These are phyloP conservation scores for Mystacides longicornis DNA, from an alignment of 2,888 invertebrate genomes.

Conservation along the genomic window DNA sequence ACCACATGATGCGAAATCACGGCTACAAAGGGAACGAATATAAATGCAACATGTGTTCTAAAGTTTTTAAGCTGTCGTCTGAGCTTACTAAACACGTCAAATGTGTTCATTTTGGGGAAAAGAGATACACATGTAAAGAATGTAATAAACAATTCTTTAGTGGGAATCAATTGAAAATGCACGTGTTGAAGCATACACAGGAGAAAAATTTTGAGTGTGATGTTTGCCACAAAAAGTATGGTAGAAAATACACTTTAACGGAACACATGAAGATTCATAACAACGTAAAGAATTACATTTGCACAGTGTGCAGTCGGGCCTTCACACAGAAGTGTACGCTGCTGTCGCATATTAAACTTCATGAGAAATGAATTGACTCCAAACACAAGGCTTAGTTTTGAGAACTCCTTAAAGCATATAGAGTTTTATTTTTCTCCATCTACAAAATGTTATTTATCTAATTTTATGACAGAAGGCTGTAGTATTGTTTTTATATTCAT, in stretches of 20 bases:
- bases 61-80: neutral
- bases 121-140: constrained; percentile 7
- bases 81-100: constrained; percentile 8
- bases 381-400: no score
- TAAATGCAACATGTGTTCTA: constrained; percentile 21
- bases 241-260: constrained; percentile 11
- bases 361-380: no score
- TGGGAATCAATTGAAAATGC: constrained; percentile 3
- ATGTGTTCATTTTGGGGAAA: constrained; percentile 15
- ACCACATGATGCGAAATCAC: constrained; percentile 36
- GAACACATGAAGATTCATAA: constrained; percentile 21
- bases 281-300: constrained; percentile 12
- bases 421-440: no score
- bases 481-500: no score
- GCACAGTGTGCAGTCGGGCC: constrained; percentile 11
- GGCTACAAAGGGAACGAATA: constrained; percentile 18
- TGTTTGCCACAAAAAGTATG: constrained; percentile 14
- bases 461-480: no score
- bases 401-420: no score
- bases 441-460: no score
- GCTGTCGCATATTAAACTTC: constrained; percentile 8
- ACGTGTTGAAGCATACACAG: constrained; percentile 16
- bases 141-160: constrained; percentile 12
- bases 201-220: constrained; percentile 15
- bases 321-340: constrained; percentile 19